Evolutionary conservation across 2,797 vertebrate species (phyloP).

Genomic region (Micropoecilia bifurca): DNA sequence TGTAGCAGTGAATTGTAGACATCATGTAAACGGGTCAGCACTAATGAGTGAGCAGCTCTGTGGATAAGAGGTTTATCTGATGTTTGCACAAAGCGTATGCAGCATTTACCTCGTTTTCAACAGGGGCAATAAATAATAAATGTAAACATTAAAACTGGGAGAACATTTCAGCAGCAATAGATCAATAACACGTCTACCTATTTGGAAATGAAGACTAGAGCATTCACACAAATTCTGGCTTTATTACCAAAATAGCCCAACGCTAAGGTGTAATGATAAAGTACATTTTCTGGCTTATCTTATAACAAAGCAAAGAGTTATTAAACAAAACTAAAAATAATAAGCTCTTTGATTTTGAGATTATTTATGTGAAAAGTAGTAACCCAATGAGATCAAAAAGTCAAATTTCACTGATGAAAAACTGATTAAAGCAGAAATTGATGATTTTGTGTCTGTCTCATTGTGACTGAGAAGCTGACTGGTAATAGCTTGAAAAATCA

Average conservation of each 20-base stretch:
- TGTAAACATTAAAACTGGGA: not conserved
- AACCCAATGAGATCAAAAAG: not conserved
- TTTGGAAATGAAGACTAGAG: not conserved
- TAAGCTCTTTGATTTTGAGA: not conserved
- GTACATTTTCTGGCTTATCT: not conserved
- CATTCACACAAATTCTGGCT: not conserved
- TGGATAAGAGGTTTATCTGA: not conserved
- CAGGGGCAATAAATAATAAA: not conserved
- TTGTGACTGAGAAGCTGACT: not conserved
- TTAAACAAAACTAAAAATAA: too few species aligned
- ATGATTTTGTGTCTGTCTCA: not conserved
- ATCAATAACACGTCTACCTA: not conserved
- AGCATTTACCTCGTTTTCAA: not conserved
- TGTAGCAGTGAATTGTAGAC: constrained; percentile 4
- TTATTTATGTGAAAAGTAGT: not conserved
- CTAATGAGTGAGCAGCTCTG: constrained; percentile 9
- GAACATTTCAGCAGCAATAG: not conserved
- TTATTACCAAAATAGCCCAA: not conserved
- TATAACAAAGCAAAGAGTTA: not conserved
- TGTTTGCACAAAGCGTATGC: not conserved
- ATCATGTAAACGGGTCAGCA: constrained; percentile 10
- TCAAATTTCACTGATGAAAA: not conserved
- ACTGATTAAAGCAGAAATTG: not conserved
- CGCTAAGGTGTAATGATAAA: not conserved
- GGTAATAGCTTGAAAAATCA: not conserved